These are phyloP conservation scores for Megalops atlanticus DNA, from an alignment of 2,113 vertebrate genomes.

Conservation along the genomic window DNA sequence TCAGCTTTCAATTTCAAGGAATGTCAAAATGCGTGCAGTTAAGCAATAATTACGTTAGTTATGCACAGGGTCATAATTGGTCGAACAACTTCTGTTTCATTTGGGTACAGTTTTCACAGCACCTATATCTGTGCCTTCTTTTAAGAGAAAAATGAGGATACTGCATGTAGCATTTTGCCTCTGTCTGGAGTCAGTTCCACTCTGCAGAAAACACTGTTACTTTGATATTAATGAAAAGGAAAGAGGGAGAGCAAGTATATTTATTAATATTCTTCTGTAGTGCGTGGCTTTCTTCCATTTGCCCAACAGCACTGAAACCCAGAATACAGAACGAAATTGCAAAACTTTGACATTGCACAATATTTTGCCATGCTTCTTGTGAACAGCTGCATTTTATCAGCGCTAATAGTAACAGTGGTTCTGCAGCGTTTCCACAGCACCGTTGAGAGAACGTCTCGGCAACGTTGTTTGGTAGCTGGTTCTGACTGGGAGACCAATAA, in stretches of 20 bases:
- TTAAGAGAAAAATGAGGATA: neutral
- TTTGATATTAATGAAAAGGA: neutral
- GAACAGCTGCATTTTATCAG: constrained; percentile 11
- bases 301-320: neutral
- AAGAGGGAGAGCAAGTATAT: neutral
- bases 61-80: neutral
- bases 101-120: too few relatives aligned
- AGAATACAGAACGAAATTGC: neutral
- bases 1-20: constrained; percentile 11
- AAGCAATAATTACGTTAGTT: neutral
- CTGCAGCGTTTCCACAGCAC: neutral
- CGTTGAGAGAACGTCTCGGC: neutral
- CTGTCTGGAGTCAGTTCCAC: neutral
- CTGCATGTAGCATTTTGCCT: neutral
- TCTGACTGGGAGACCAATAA: neutral
- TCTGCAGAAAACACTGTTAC: neutral
- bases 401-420: neutral
- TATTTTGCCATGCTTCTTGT: neutral
- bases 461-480: neutral
- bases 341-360: neutral
- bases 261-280: neutral
- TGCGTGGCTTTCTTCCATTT: neutral
- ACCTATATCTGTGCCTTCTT: neutral
- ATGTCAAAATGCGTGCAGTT: neutral
- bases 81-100: neutral